Evolutionary conservation across 1,140 invertebrate species (phyloP).

Genomic region (Nebria ingens): DNA sequence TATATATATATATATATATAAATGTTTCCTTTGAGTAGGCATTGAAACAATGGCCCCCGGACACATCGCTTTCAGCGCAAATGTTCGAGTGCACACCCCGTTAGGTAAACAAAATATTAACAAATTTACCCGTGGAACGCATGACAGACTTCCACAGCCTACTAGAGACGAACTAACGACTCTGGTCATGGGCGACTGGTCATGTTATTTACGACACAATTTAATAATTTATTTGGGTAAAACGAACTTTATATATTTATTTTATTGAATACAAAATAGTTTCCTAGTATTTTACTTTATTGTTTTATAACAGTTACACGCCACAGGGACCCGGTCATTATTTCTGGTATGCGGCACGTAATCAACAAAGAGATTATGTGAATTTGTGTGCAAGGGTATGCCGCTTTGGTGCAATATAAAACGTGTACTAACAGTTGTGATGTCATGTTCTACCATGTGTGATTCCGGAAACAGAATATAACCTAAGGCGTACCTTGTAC

Average conservation of each 20-base stretch:
- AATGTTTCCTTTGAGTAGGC: neutral
- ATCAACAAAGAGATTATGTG: neutral
- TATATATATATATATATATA: neutral
- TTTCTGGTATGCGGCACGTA: neutral
- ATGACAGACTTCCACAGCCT: neutral
- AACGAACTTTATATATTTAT: neutral
- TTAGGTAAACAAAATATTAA: neutral
- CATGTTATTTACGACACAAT: neutral
- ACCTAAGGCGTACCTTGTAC: slow-evolving; percentile 7
- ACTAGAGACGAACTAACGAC: neutral
- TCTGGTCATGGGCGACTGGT: neutral
- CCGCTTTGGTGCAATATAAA: neutral
- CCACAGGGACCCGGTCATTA: neutral
- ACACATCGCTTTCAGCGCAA: too few species aligned
- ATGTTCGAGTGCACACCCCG: neutral
- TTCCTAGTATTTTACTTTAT: neutral
- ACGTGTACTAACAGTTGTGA: neutral
- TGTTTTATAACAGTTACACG: slow-evolving; percentile 5
- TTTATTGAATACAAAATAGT: slow-evolving; percentile 9
- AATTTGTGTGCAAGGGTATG: neutral
- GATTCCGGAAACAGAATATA: slow-evolving; percentile 8
- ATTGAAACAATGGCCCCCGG: neutral
- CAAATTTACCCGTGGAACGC: neutral
- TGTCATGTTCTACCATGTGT: slow-evolving; percentile 6
- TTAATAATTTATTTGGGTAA: slow-evolving; percentile 6